These are phyloP conservation scores for Drosophila obscura DNA, from an alignment of 1,140 invertebrate species.

Conservation along the genomic window DNA sequence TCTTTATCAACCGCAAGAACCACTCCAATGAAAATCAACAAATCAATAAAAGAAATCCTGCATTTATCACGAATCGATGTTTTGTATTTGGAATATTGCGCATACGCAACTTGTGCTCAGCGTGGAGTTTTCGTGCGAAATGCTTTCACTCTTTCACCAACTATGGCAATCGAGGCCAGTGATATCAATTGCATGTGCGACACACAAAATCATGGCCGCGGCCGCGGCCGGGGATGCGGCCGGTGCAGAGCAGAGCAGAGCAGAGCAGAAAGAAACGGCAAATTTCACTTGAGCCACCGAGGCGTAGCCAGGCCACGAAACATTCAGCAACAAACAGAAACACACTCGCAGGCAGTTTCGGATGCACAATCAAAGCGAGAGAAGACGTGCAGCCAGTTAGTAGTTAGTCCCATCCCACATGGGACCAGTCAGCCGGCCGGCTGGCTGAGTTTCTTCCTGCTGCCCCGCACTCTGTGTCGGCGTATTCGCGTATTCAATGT, in stretches of 20 bases:
- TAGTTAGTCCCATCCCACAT: slow-evolving; percentile 4
- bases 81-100: slow-evolving; percentile 57
- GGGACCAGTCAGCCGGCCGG: background rate
- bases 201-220: slow-evolving; percentile 71
- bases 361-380: no score
- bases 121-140: slow-evolving; percentile 50
- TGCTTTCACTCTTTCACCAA: slow-evolving; percentile 79
- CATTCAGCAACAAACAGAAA: no score
- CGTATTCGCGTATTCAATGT: slow-evolving; percentile 55
- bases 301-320: slow-evolving; percentile 32
- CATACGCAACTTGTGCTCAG: slow-evolving; percentile 62
- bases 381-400: no score
- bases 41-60: slow-evolving; percentile 59
- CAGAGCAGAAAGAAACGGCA: no score
- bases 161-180: slow-evolving; percentile 70
- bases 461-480: background rate
- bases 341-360: no score
- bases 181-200: slow-evolving; percentile 81
- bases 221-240: slow-evolving; percentile 18
- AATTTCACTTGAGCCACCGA: slow-evolving; percentile 61
- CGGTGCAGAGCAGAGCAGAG: slow-evolving; percentile 6
- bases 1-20: slow-evolving; percentile 10
- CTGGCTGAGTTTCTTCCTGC: background rate
- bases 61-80: slow-evolving; percentile 68
- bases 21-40: slow-evolving; percentile 55